phyloP scores from a whole-genome alignment of 2,888 invertebrate species.

The Platycheirus rosarum region DNA sequence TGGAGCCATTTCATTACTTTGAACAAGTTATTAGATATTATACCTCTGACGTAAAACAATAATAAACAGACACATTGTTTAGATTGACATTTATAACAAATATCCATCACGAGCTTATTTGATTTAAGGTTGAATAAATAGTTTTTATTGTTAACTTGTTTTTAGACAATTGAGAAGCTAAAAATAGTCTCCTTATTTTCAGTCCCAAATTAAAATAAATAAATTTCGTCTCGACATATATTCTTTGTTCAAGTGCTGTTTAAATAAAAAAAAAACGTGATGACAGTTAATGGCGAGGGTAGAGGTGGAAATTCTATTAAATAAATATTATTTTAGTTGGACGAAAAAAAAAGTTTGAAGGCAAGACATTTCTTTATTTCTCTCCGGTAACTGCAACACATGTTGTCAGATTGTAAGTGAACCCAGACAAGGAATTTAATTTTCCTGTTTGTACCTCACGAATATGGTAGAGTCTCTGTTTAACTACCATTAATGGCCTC shows the following conservation, averaged over 20 bases:
- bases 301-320: neutral
- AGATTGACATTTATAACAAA: conserved; percentile 4
- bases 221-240: neutral
- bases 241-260: conserved; percentile 21
- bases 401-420: conserved; percentile 36
- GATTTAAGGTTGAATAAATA: conserved; percentile 1
- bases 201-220: conserved; percentile 13
- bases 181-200: neutral
- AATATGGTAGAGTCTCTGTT: conserved; percentile 27
- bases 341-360: neutral
- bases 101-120: conserved; percentile 8
- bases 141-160: conserved; percentile 4
- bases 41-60: neutral
- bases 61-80: neutral
- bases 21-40: no score
- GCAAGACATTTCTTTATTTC: neutral
- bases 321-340: conserved; percentile 21
- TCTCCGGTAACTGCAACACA: conserved; percentile 32
- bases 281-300: neutral
- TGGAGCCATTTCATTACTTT: no score
- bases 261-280: conserved; percentile 12
- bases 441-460: conserved; percentile 3
- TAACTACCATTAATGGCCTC: conserved; percentile 61
- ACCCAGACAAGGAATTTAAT: conserved; percentile 29
- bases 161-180: neutral